Evolutionary conservation across 2,797 vertebrate genomes (phyloP).

Genomic region (Thamnophis elegans): DNA sequence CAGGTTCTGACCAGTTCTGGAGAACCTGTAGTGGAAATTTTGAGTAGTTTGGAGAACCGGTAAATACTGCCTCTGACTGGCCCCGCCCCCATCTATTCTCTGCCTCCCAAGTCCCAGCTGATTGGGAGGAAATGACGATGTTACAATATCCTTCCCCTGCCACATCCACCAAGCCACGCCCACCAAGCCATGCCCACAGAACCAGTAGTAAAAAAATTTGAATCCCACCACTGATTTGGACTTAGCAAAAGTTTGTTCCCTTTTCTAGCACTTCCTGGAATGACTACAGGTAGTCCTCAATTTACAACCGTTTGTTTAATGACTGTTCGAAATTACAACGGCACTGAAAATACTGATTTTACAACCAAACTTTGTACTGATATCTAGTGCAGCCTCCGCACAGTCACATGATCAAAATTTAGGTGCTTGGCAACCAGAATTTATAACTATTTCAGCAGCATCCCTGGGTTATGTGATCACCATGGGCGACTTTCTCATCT

Average conservation of each 20-base stretch:
- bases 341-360: not conserved
- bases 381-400: not conserved
- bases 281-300: not conserved
- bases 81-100: too few relatives aligned
- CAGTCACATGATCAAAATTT: not conserved
- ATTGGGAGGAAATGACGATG: too few relatives aligned
- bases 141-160: too few relatives aligned
- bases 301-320: not conserved
- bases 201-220: too few relatives aligned
- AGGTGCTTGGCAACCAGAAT: not conserved
- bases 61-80: too few relatives aligned
- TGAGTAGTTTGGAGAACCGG: too few relatives aligned
- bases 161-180: too few relatives aligned
- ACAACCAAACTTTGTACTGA: not conserved
- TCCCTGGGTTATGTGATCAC: not conserved
- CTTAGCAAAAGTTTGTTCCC: not conserved
- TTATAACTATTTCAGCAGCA: not conserved
- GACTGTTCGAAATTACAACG: not conserved
- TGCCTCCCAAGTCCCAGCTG: too few relatives aligned
- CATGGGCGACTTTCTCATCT: not conserved
- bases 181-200: too few relatives aligned
- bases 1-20: too few relatives aligned
- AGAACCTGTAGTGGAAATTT: too few relatives aligned
- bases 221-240: not conserved
- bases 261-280: not conserved